These are phyloP conservation scores for Salminus brasiliensis DNA, from an alignment of 2,113 vertebrate genomes.

Conservation along the genomic window DNA sequence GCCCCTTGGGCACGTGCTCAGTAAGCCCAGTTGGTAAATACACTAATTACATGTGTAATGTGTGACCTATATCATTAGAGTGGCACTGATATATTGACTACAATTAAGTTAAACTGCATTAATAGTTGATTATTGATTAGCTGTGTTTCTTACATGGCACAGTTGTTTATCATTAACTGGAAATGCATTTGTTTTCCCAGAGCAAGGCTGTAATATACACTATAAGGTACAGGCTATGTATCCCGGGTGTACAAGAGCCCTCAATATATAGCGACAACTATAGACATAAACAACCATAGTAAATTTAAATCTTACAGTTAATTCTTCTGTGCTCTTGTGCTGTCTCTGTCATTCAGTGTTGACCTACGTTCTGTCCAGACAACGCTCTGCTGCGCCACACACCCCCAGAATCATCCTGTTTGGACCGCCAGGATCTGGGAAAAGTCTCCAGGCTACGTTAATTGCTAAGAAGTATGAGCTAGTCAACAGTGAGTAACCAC, in stretches of 20 bases:
- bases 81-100: slow-evolving; percentile 14
- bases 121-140: slow-evolving; percentile 28
- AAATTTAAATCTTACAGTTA: neutral
- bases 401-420: slow-evolving; percentile 85
- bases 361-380: slow-evolving; percentile 74
- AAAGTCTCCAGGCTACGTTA: slow-evolving; percentile 84
- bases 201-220: neutral
- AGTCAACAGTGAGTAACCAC: slow-evolving; percentile 80
- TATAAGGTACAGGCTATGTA: neutral
- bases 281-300: neutral
- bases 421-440: slow-evolving; percentile 88
- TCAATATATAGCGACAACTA: neutral
- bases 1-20: neutral
- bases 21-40: neutral
- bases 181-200: neutral
- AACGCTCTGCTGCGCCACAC: slow-evolving; percentile 75
- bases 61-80: slow-evolving; percentile 18
- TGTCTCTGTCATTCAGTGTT: slow-evolving; percentile 71
- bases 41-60: neutral
- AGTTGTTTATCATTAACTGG: slow-evolving; percentile 16
- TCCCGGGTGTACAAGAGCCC: neutral
- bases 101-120: slow-evolving; percentile 12
- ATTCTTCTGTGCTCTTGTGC: slow-evolving; percentile 20
- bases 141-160: slow-evolving; percentile 9
- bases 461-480: slow-evolving; percentile 85